Evolutionary conservation across 1,140 invertebrate genomes (phyloP).

Genomic region (Ectropis grisescens): DNA sequence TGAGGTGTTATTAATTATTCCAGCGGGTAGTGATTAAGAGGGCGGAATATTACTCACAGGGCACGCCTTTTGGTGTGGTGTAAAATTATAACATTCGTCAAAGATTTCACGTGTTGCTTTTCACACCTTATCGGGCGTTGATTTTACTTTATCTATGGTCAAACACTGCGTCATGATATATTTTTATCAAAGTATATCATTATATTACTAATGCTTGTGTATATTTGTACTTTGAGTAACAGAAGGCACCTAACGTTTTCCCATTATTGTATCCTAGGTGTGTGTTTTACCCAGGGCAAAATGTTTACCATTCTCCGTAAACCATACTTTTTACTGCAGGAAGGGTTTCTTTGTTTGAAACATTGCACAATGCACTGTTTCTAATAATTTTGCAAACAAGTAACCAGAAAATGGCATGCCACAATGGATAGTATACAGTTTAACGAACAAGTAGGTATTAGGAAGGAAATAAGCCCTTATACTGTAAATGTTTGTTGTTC

Average conservation of each 20-base stretch:
- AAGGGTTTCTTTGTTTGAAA: constrained; percentile 47
- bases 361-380: constrained; percentile 37
- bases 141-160: constrained; percentile 2
- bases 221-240: too few relatives aligned
- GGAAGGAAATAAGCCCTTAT: too few relatives aligned
- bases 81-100: constrained; percentile 28
- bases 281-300: constrained; percentile 9
- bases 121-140: constrained; percentile 9
- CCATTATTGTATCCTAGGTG: too few relatives aligned
- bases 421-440: constrained; percentile 22
- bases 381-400: constrained; percentile 45
- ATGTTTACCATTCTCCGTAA: constrained; percentile 26
- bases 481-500: too few relatives aligned
- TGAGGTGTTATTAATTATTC: constrained; percentile 57
- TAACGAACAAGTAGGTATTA: constrained; percentile 7
- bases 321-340: constrained; percentile 35
- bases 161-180: too few relatives aligned
- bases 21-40: constrained; percentile 41
- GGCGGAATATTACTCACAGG: constrained; percentile 43
- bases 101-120: constrained; percentile 10
- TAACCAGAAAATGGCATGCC: constrained; percentile 23
- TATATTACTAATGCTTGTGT: too few relatives aligned
- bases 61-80: constrained; percentile 31
- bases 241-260: too few relatives aligned
- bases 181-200: too few relatives aligned